These are phyloP conservation scores for Galagoides demidoff DNA, from an alignment of 2,797 vertebrate genomes.

Conservation along the genomic window DNA sequence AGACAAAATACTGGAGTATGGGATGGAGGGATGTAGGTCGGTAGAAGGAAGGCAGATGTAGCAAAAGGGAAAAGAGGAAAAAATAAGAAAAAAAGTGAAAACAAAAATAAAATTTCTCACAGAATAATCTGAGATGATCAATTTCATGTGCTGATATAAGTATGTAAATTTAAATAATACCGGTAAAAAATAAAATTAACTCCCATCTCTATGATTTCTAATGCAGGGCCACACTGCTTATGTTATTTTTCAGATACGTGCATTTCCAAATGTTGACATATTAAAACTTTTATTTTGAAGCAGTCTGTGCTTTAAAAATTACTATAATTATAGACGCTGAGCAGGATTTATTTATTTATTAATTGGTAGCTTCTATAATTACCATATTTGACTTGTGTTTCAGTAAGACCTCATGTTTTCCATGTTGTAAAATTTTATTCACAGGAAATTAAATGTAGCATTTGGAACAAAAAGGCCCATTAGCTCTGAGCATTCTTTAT, in stretches of 20 bases:
- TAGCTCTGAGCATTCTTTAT: conserved; percentile 37
- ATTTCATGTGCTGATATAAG: background rate
- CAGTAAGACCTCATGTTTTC: conserved; percentile 31
- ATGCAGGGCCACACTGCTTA: background rate
- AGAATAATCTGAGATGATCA: background rate
- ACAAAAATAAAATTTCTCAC: background rate
- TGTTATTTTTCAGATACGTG: background rate
- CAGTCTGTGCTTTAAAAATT: background rate
- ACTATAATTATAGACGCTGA: background rate
- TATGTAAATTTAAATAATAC: background rate
- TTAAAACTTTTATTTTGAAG: background rate
- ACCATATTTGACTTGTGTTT: background rate
- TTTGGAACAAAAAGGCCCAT: conserved; percentile 52
- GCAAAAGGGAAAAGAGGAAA: background rate
- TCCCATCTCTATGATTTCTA: background rate
- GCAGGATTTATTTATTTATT: background rate
- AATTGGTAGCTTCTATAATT: conserved; percentile 1
- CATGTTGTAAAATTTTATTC: conserved; percentile 54
- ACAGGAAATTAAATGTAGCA: conserved; percentile 51
- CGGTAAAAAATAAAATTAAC: background rate
- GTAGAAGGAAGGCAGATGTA: background rate
- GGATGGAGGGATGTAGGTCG: background rate
- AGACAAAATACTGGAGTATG: background rate
- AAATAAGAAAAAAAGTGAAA: background rate
- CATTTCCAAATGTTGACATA: background rate